Base-by-base conservation (phyloP, 1,140 invertebrate genomes). In the Drosophila hydei region DNA sequence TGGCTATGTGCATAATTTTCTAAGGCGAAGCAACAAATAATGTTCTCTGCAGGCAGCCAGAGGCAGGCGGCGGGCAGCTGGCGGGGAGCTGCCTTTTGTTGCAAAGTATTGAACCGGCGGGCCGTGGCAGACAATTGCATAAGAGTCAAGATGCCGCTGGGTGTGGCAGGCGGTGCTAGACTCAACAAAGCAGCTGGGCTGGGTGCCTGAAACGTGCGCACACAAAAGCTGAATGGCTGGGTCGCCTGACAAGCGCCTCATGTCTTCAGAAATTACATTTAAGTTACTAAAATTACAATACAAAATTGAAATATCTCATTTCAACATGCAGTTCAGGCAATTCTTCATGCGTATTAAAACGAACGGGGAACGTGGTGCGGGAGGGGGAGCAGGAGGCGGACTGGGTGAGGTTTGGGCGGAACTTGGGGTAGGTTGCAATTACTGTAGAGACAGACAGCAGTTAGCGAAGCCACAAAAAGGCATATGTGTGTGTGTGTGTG, bases 271-370 rank as follows among this genome's bases (percentile, higher is more conserved):
- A 84, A 85, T 85, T 85, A 76, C 78, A 83, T 84, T 79, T 68
- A 79, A 79, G 63, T 83, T 85, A 73, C 69, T 80, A 73, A 84
- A 84, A 85, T 84, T 84, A 84, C 80, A 84, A 79, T 78, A 76
- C 75, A 64, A 87, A 88, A 87, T 87, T 87, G 78, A 88, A 87
- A 87, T 87, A 87, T 87, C 78, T 87, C 71, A 87, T 87, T 88
- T 75, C 81, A 78, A 69, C 71, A 76, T 87, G 80, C 77, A 80
- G 64, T 75, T 71, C 79, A 75, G 54, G 79, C 71, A 80, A 80
- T 80, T 87, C 85, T 80, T 80, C 80, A 85, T 79, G 80, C 80
- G 78, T 85, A 79, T 75, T 59, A 74, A 81, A 64, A 50, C 12
- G 52, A 30, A 18, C 6, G 18, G 6, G 4, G 16, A 7, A 7